phyloP scores from a whole-genome alignment of 53 echinoderm and acorn worm species.

The Echinometra lucunter region DNA sequence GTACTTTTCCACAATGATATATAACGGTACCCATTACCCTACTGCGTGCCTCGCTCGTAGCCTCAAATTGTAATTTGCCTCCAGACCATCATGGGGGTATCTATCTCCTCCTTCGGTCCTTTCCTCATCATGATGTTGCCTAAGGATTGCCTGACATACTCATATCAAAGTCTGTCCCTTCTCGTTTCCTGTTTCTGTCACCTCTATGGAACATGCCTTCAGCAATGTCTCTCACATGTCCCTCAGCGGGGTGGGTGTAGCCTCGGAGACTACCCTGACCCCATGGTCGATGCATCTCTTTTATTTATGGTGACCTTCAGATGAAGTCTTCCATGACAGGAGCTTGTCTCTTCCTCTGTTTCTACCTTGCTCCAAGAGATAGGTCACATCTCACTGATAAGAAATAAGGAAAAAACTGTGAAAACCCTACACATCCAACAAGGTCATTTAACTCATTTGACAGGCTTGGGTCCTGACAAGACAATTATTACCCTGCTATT shows the following conservation, averaged over 20 bases:
- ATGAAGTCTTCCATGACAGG: slow-evolving; percentile 86
- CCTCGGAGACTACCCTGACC: neutral
- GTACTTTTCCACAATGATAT: neutral
- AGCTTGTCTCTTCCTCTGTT: slow-evolving; percentile 93
- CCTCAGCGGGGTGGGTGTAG: neutral
- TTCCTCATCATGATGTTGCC: neutral
- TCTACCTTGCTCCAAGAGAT: slow-evolving; percentile 89
- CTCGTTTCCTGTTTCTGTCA: neutral
- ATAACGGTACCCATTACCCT: neutral
- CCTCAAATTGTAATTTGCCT: neutral
- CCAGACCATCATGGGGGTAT: neutral
- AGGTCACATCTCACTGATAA: slow-evolving; percentile 91
- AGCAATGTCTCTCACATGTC: neutral
- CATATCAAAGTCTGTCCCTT: neutral
- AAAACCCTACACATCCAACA: neutral
- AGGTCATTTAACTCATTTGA: neutral
- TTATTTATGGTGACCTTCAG: slow-evolving; percentile 55
- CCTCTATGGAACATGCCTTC: neutral
- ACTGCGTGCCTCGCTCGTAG: neutral
- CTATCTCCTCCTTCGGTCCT: neutral
- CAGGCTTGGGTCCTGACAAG: no score
- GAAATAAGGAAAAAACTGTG: neutral
- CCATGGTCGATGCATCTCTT: neutral
- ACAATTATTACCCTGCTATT: no score
- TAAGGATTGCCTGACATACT: neutral